Percentiles rank a stretch among this genome's conserved stretches.
These are phyloP conservation scores for Leucosticte australis DNA, from an alignment of 2,113 vertebrate species.

Conservation along the genomic window DNA sequence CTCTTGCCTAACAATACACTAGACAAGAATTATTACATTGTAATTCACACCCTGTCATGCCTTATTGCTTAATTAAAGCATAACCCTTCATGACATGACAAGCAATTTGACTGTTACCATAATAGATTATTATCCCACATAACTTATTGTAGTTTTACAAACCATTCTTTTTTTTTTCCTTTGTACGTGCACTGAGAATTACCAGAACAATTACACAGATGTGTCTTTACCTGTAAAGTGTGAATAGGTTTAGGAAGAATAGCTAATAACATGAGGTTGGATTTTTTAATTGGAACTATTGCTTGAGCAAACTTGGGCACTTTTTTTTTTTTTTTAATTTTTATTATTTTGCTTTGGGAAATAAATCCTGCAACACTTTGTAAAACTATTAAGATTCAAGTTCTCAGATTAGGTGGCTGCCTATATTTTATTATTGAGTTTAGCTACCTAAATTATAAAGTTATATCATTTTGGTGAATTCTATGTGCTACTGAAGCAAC, in stretches of 20 bases:
- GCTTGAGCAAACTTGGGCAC: not conserved
- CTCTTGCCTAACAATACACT: slow-evolving; percentile 74
- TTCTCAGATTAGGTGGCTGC: not conserved
- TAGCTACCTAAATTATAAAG: not conserved
- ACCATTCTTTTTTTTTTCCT: not conserved
- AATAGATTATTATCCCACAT: slow-evolving; percentile 71
- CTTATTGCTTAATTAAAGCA: slow-evolving; percentile 80
- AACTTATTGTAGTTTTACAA: slow-evolving; percentile 68
- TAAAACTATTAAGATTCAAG: not conserved
- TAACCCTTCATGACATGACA: slow-evolving; percentile 70
- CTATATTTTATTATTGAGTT: not conserved
- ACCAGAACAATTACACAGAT: not conserved
- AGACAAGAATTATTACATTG: slow-evolving; percentile 72
- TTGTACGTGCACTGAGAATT: not conserved
- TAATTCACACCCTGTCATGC: slow-evolving; percentile 72
- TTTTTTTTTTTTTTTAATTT: not conserved
- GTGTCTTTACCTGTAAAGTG: not conserved
- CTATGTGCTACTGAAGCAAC: not conserved
- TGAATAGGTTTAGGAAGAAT: not conserved
- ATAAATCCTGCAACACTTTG: not conserved
- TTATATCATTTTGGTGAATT: not conserved
- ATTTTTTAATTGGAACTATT: not conserved
- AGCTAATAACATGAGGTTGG: not conserved
- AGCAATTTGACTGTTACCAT: slow-evolving; percentile 72
- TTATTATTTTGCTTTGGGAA: not conserved